A percentile compares a stretch with the other conserved stretches of the same genome.
Evolutionary conservation across 2,113 vertebrate genomes (phyloP).

Genomic region (Cyphomyrus discorhynchus): DNA sequence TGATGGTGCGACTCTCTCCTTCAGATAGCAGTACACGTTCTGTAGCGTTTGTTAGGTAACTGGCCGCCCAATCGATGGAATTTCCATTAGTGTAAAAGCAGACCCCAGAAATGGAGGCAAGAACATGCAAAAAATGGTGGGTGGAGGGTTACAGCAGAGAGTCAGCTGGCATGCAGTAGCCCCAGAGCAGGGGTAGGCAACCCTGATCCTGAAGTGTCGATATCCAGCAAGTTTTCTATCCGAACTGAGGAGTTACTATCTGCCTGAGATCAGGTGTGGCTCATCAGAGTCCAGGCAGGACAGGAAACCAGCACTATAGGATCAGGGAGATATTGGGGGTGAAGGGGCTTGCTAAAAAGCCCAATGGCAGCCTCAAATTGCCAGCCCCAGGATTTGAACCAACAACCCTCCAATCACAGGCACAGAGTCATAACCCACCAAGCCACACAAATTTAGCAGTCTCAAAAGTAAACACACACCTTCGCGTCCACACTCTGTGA

Average conservation of each 20-base stretch:
- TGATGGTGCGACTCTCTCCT: background rate
- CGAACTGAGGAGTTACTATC: background rate
- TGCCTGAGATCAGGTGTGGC: background rate
- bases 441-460: background rate
- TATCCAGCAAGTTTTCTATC: background rate
- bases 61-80: background rate
- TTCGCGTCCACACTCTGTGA: background rate
- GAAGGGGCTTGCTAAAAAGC: background rate
- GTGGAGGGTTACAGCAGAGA: background rate
- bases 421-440: background rate
- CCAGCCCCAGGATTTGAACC: background rate
- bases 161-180: background rate
- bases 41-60: background rate
- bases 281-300: background rate
- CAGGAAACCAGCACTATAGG: background rate
- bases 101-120: background rate
- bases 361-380: background rate
- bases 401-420: background rate
- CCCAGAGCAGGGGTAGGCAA: background rate
- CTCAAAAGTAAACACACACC: background rate
- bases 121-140: background rate
- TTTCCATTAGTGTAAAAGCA: background rate
- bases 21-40: background rate
- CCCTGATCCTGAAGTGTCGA: background rate
- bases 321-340: background rate